Evolutionary conservation across 2,113 vertebrate genomes (phyloP).

Genomic region (Hemichromis elongatus): DNA sequence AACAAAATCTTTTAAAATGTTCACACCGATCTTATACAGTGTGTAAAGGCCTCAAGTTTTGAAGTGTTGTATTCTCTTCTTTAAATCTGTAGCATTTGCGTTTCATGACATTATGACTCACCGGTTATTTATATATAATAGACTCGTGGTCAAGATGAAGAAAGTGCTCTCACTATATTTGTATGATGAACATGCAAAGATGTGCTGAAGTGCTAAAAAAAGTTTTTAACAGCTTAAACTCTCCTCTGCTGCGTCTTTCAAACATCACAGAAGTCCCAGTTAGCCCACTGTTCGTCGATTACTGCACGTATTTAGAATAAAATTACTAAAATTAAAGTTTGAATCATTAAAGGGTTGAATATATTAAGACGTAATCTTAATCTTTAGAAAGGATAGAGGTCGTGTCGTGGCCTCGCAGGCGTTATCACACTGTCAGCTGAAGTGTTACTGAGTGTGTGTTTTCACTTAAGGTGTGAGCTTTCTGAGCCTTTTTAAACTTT

Average conservation of each 20-base stretch:
- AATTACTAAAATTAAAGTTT: too few species aligned
- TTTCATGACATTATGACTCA: background rate
- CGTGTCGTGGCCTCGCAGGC: background rate
- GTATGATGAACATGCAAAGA: background rate
- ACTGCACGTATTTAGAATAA: background rate
- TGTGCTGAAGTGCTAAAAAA: background rate
- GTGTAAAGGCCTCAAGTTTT: background rate
- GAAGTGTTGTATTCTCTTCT: background rate
- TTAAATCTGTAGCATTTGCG: background rate
- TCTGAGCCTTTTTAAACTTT: background rate
- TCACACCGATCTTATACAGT: background rate
- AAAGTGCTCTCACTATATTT: background rate
- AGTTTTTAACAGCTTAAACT: background rate
- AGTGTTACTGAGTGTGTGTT: background rate
- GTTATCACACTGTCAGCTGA: background rate
- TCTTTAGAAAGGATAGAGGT: background rate
- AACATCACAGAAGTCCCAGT: background rate
- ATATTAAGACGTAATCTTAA: background rate
- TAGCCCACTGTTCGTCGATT: background rate
- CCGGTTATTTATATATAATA: background rate
- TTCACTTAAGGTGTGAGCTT: background rate
- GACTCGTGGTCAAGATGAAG: background rate
- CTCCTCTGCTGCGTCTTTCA: background rate
- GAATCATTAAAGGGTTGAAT: background rate
- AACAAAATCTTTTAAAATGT: fast-evolving